These are phyloP conservation scores for human DNA, from an alignment of 2,113 vertebrate genomes.

Conservation along the genomic window GRCh38 chr9:82907001-82907500, in stretches of 20 bases:
- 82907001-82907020: accelerated
- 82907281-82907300: neutral
- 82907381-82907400: neutral
- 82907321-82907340: neutral
- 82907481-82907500: neutral
- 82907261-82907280: neutral
- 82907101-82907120: neutral
- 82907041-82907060: neutral
- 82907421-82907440: neutral
- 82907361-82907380: neutral
- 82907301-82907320: neutral
- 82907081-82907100: neutral
- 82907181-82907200: neutral
- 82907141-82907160: neutral
- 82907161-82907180: neutral
- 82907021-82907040: neutral
- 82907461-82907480: neutral
- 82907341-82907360: neutral
- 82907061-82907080: neutral
- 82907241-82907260: neutral
- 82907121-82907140: neutral
- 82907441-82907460: neutral
- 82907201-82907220: neutral
- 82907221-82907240: neutral
- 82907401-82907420: constrained; percentile 46